phyloP scores from a whole-genome alignment of 2,113 vertebrate genomes.

The Euleptes europaea region DNA sequence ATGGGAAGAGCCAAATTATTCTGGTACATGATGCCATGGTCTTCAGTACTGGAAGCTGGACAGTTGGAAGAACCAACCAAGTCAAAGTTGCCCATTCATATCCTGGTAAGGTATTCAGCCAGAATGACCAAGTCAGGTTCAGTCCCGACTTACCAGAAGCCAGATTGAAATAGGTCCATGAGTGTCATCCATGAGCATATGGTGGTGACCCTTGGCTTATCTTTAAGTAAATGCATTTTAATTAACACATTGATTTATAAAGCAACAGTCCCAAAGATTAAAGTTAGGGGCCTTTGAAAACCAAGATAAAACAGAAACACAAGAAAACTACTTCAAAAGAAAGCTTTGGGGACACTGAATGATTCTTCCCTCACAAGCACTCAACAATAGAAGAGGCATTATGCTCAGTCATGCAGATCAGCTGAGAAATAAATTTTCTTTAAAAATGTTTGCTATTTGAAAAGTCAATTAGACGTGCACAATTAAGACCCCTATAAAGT shows the following conservation, averaged over 20 bases:
- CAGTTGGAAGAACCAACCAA: not conserved
- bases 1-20: not conserved
- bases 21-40: not conserved
- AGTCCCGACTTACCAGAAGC: not conserved
- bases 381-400: slow-evolving; percentile 69
- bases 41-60: not conserved
- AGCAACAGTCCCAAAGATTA: slow-evolving; percentile 35
- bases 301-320: slow-evolving; percentile 59
- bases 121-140: not conserved
- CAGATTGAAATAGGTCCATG: not conserved
- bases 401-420: slow-evolving; percentile 70
- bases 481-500: slow-evolving; percentile 80
- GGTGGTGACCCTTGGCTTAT: not conserved
- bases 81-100: not conserved
- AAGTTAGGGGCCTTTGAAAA: slow-evolving; percentile 35
- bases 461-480: slow-evolving; percentile 79
- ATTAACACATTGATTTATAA: slow-evolving; percentile 26
- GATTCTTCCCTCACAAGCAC: slow-evolving; percentile 63
- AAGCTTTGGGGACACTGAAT: slow-evolving; percentile 52
- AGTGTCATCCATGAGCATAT: not conserved
- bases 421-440: slow-evolving; percentile 65
- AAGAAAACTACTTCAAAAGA: slow-evolving; percentile 58
- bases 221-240: slow-evolving; percentile 35
- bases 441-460: slow-evolving; percentile 73
- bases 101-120: no score